These are phyloP conservation scores for Elephantulus edwardii DNA, from an alignment of 2,113 vertebrate species.

Conservation along the genomic window DNA sequence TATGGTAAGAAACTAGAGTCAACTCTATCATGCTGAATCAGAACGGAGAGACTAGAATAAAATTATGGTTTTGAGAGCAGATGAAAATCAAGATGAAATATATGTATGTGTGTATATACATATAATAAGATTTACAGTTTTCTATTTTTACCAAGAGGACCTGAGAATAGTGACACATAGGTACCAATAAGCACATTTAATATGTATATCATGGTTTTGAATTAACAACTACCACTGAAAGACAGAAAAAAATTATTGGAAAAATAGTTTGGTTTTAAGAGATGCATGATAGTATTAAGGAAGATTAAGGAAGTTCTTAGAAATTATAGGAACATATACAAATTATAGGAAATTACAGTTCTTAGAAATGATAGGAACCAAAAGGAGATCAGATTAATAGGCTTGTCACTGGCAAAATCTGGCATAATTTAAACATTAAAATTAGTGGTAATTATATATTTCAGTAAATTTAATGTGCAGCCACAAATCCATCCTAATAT, in stretches of 20 bases:
- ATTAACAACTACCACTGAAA: neutral
- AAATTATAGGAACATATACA: neutral
- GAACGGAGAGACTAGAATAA: neutral
- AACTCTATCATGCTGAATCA: neutral
- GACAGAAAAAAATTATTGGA: neutral
- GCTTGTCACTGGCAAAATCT: neutral
- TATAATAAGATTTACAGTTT: neutral
- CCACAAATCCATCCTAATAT: neutral
- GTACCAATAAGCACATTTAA: neutral
- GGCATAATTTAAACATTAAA: neutral
- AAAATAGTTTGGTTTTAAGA: neutral
- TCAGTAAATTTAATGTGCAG: neutral
- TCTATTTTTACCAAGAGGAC: too few relatives aligned
- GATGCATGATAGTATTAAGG: neutral
- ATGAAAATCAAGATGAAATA: neutral
- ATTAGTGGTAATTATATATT: neutral
- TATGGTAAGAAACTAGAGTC: neutral
- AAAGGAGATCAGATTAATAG: neutral
- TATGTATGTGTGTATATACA: neutral
- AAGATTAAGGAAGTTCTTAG: neutral
- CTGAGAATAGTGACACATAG: neutral
- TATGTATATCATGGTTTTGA: neutral
- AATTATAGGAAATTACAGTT: neutral
- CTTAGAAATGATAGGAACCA: neutral
- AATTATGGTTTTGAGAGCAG: neutral